These are phyloP conservation scores for Drosophila buzzatii DNA, from an alignment of 2,888 invertebrate species.

Conservation along the genomic window DNA sequence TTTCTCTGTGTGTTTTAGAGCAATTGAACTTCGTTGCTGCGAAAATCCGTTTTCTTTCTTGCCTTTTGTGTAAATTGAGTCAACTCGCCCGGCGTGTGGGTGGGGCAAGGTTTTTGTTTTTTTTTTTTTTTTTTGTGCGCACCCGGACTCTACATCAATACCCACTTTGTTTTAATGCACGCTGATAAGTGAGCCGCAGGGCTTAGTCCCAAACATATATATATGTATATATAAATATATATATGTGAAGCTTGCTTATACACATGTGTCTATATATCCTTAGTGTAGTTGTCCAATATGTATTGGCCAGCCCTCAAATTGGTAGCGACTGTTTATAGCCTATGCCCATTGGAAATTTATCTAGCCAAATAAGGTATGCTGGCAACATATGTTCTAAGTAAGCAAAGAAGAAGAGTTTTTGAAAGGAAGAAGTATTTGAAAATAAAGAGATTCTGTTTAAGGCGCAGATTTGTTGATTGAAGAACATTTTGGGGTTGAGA, in stretches of 20 bases:
- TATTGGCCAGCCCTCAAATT: constrained; percentile 51
- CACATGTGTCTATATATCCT: constrained; percentile 29
- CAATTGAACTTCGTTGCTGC: constrained; percentile 19
- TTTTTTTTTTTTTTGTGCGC: constrained; percentile 12
- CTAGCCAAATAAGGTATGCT: background rate
- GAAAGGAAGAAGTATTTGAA: background rate
- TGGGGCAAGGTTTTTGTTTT: constrained; percentile 12
- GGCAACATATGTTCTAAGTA: too few relatives aligned
- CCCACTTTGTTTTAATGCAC: constrained; percentile 81
- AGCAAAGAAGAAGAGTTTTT: too few relatives aligned
- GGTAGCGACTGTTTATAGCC: constrained; percentile 32
- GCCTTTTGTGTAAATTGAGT: constrained; percentile 72
- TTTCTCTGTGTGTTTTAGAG: constrained; percentile 17
- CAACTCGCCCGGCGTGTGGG: constrained; percentile 26
- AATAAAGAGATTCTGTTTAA: background rate
- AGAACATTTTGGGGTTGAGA: background rate
- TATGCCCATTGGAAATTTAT: background rate
- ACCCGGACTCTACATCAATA: constrained; percentile 75
- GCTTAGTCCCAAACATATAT: constrained; percentile 61
- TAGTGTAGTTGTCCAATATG: constrained; percentile 47
- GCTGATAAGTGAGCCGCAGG: constrained; percentile 77
- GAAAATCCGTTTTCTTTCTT: constrained; percentile 30
- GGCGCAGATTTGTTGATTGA: background rate
- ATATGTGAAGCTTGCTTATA: constrained; percentile 13
- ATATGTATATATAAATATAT: constrained; percentile 14